Conservation (phyloP, 1,140 invertebrate genomes). For the Holotrichia oblita region DNA sequence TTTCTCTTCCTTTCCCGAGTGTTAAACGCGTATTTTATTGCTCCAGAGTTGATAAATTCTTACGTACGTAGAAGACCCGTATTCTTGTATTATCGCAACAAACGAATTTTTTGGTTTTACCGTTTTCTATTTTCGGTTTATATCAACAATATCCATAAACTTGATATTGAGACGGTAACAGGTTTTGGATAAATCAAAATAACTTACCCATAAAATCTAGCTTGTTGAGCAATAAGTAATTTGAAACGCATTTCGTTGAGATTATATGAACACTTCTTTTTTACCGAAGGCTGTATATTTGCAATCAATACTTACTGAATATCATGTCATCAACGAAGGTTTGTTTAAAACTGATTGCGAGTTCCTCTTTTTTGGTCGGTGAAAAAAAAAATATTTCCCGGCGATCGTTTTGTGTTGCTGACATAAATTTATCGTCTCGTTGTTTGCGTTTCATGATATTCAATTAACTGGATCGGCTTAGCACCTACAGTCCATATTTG, state of each 20-base stretch:
- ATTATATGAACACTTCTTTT: too few species aligned
- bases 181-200: constrained; percentile 12
- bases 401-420: neutral
- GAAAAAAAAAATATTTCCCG: neutral
- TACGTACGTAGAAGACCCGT: neutral
- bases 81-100: neutral
- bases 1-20: neutral
- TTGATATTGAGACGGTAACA: neutral
- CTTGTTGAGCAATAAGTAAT: too few species aligned
- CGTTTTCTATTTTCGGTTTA: constrained; percentile 8
- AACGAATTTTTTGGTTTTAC: neutral
- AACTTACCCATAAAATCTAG: neutral
- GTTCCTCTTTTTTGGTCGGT: neutral
- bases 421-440: constrained; percentile 16
- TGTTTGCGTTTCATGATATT: constrained; percentile 17
- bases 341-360: neutral
- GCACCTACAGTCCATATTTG: neutral
- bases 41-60: constrained; percentile 7
- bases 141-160: neutral
- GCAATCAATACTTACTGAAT: neutral
- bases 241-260: too few species aligned
- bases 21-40: constrained; percentile 20
- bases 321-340: neutral
- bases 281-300: neutral
- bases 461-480: constrained; percentile 14